A percentile compares a stretch with the other conserved stretches of the same genome.
Evolutionary conservation across 2,797 vertebrate genomes (phyloP).

Genomic region (Danio jaintianensis): DNA sequence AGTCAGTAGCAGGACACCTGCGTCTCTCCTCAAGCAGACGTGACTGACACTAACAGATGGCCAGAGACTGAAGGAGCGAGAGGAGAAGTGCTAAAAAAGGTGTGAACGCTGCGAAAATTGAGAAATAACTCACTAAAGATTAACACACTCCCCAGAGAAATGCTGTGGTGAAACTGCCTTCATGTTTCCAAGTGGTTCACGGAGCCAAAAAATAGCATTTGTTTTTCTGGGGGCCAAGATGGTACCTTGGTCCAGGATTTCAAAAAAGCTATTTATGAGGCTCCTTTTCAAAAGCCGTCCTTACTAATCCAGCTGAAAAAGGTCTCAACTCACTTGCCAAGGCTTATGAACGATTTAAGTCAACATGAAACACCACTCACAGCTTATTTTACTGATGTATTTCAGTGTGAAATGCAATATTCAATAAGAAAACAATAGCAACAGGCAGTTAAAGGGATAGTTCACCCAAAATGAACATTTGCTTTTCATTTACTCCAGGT

Average conservation of each 20-base stretch:
- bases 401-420: neutral
- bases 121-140: conserved; percentile 20
- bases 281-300: neutral
- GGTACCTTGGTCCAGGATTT: neutral
- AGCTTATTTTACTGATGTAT: conserved; percentile 1
- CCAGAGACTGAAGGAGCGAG: conserved; percentile 8
- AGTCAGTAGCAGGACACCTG: conserved; percentile 25
- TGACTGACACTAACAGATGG: conserved; percentile 34
- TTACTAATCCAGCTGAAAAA: neutral
- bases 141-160: conserved; percentile 9
- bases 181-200: neutral
- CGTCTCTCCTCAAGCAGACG: conserved; percentile 21
- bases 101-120: conserved; percentile 14
- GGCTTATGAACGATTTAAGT: neutral
- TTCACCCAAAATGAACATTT: too few species aligned
- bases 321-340: neutral
- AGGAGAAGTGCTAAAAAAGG: conserved; percentile 25
- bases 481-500: too few species aligned
- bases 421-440: neutral
- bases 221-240: neutral
- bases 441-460: neutral
- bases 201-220: neutral
- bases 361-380: neutral
- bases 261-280: neutral
- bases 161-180: neutral